Percentiles rank a stretch among this genome's conserved stretches.
Conservation (phyloP, 2,888 invertebrate species). For the Plemyria rubiginata region DNA sequence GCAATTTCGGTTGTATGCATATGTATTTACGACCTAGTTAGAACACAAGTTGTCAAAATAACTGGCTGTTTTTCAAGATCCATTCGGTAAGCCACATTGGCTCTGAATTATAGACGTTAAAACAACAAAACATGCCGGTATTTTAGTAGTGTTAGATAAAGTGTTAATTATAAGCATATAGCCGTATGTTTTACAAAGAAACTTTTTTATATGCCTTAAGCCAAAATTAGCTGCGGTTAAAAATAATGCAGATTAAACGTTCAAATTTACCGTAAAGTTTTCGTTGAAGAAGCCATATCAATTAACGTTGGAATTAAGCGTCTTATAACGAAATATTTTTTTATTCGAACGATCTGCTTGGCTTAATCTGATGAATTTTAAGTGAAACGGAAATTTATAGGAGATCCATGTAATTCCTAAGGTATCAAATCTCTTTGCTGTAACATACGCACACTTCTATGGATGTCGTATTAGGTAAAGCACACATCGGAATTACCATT, state of each 20-base stretch:
- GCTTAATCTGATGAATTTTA: constrained; percentile 38
- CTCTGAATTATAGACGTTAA: constrained; percentile 73
- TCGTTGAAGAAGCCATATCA: constrained; percentile 20
- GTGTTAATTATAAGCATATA: constrained; percentile 67
- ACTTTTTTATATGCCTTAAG: constrained; percentile 39
- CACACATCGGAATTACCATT: constrained; percentile 69
- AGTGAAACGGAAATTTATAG: constrained; percentile 37
- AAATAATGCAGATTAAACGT: constrained; percentile 13
- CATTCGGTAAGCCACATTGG: constrained; percentile 72
- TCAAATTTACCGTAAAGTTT: constrained; percentile 22
- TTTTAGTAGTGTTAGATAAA: constrained; percentile 69
- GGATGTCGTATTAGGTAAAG: constrained; percentile 36
- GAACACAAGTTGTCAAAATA: constrained; percentile 73
- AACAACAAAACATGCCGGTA: constrained; percentile 76
- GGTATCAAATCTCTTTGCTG: constrained; percentile 31
- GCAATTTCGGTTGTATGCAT: constrained; percentile 46
- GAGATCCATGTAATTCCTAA: constrained; percentile 27
- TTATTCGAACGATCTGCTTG: constrained; percentile 35
- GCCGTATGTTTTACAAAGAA: constrained; percentile 44
- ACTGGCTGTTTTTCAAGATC: constrained; percentile 81
- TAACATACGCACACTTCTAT: constrained; percentile 25
- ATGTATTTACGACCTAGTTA: constrained; percentile 61
- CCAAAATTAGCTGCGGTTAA: constrained; percentile 22
- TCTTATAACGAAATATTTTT: constrained; percentile 26
- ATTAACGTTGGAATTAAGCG: constrained; percentile 18